These are phyloP conservation scores for Pseudococcus longispinus DNA, from an alignment of 2,888 invertebrate genomes.

Conservation along the genomic window DNA sequence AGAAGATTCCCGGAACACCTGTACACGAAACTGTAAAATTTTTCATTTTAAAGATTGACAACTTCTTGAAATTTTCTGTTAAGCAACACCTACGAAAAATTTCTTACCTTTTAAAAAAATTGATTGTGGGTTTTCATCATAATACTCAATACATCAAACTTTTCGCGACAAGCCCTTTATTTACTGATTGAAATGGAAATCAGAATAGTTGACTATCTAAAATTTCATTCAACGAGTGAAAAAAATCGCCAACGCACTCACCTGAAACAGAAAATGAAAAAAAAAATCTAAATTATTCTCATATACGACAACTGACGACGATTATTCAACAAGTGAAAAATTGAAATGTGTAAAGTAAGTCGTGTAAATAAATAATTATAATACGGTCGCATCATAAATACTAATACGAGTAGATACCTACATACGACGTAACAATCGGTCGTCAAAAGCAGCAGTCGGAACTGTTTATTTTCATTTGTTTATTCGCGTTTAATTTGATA, in stretches of 20 bases:
- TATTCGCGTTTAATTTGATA: conserved; percentile 33
- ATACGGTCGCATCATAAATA: background rate
- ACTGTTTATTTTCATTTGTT: conserved; percentile 38
- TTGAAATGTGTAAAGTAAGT: background rate
- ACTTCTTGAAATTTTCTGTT: too few relatives aligned
- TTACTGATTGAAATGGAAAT: background rate
- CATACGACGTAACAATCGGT: background rate
- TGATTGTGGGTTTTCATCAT: too few relatives aligned
- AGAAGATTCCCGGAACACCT: too few relatives aligned
- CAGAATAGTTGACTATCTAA: background rate
- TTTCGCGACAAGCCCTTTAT: too few relatives aligned
- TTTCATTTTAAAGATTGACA: too few relatives aligned
- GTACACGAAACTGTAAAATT: too few relatives aligned
- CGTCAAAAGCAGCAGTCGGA: background rate
- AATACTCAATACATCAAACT: too few relatives aligned
- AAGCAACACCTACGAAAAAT: too few relatives aligned
- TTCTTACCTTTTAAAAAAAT: too few relatives aligned
- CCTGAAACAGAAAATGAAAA: background rate
- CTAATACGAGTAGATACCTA: background rate
- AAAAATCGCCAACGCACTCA: background rate
- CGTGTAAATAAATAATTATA: background rate
- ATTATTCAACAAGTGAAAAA: conserved; percentile 8
- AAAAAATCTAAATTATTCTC: background rate
- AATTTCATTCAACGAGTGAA: background rate
- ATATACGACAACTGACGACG: background rate